These are phyloP conservation scores for Tinea pellionella DNA, from an alignment of 2,888 invertebrate genomes.

Conservation along the genomic window DNA sequence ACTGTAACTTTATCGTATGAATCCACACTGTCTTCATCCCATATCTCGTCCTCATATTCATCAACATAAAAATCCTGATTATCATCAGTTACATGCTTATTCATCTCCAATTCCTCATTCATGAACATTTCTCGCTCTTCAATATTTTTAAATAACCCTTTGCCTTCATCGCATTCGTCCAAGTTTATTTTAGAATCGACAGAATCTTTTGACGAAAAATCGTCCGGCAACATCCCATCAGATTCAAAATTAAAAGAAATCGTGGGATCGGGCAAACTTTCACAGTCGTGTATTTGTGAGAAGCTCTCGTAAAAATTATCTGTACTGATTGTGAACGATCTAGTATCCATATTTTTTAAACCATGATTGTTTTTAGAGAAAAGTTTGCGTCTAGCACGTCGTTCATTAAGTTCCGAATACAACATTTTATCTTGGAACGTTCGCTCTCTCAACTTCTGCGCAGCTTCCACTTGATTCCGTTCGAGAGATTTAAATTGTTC, in stretches of 20 bases:
- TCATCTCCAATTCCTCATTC: not conserved
- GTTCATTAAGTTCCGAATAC: slow-evolving; percentile 42
- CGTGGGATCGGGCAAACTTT: slow-evolving; percentile 14
- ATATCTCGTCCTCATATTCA: not conserved
- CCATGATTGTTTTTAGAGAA: slow-evolving; percentile 19
- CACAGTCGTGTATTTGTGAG: slow-evolving; percentile 33
- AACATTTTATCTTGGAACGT: slow-evolving; percentile 44
- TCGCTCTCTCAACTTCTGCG: slow-evolving; percentile 38
- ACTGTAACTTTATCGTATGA: not conserved
- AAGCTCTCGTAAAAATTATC: slow-evolving; percentile 32
- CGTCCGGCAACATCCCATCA: not conserved
- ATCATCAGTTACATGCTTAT: not conserved
- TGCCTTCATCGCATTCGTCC: not conserved
- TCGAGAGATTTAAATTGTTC: slow-evolving; percentile 57
- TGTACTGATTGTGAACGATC: not conserved
- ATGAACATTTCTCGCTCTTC: not conserved
- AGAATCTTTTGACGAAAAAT: slow-evolving; percentile 1
- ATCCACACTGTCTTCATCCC: not conserved
- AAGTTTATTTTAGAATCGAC: not conserved
- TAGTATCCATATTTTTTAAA: not conserved
- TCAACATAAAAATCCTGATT: not conserved
- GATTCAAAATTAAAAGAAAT: not conserved
- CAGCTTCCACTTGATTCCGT: slow-evolving; percentile 44
- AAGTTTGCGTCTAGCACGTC: slow-evolving; percentile 38
- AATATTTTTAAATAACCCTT: too few relatives aligned